Conservation (phyloP, 2,888 invertebrate genomes). For the Caradrina clavipalpis region DNA sequence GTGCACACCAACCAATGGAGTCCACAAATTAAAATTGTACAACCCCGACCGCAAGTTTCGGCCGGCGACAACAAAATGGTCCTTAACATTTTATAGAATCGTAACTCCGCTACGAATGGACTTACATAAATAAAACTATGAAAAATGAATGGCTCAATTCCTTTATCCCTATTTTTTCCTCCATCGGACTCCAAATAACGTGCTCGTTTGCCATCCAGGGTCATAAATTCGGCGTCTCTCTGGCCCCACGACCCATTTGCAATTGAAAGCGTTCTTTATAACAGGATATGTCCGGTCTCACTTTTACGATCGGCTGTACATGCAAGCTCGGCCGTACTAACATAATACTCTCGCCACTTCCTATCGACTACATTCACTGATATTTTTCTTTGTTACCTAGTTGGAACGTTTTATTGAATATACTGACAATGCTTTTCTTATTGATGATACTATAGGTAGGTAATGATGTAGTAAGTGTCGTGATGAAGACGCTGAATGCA, state of each 20-base stretch:
- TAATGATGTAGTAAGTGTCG: too few species aligned
- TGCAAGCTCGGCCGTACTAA: conserved; percentile 50
- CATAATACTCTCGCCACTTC: conserved; percentile 55
- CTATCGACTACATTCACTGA: conserved; percentile 38
- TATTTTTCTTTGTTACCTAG: conserved; percentile 36
- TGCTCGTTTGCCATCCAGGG: conserved; percentile 81
- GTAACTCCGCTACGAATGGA: conserved; percentile 77
- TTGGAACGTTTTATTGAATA: conserved; percentile 4
- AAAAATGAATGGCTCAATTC: conserved; percentile 84
- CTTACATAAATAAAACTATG: conserved; percentile 86
- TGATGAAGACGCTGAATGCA: too few species aligned
- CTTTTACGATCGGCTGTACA: conserved; percentile 78
- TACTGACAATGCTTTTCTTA: neutral
- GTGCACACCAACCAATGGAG: conserved; percentile 19
- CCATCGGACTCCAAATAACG: conserved; percentile 83
- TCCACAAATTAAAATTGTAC: conserved; percentile 52
- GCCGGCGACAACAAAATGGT: conserved; percentile 50
- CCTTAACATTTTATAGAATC: conserved; percentile 77
- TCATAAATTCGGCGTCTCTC: conserved; percentile 85
- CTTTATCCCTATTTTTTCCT: conserved; percentile 84
- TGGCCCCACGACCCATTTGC: conserved; percentile 86
- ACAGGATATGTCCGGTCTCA: conserved; percentile 84
- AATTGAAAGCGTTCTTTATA: conserved; percentile 89
- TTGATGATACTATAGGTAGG: neutral
- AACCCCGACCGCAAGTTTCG: conserved; percentile 46